Evolutionary conservation across 2,797 vertebrate genomes (phyloP).

Genomic region (Vireo griseus): DNA sequence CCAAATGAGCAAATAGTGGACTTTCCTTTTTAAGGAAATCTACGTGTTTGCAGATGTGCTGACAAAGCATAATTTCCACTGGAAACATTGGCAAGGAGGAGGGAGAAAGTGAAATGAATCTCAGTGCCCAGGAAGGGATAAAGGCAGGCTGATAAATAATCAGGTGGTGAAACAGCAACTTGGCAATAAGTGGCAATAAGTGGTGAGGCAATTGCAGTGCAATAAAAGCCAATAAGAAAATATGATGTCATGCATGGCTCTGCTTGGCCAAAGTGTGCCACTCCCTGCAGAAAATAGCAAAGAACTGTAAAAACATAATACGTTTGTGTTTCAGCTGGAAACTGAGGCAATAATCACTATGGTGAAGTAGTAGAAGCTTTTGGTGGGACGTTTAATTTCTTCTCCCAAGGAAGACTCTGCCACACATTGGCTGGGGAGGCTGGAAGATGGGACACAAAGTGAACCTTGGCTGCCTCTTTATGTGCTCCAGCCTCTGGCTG

Average conservation of each 20-base stretch:
- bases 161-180: background rate
- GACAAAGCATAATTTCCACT: background rate
- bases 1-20: background rate
- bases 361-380: background rate
- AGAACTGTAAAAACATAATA: background rate
- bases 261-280: background rate
- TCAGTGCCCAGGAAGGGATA: background rate
- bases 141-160: background rate
- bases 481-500: background rate
- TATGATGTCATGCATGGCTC: background rate
- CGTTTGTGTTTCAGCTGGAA: background rate
- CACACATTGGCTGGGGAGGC: accelerated
- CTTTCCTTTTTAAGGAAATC: background rate
- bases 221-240: background rate
- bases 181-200: background rate
- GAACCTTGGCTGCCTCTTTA: background rate
- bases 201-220: background rate
- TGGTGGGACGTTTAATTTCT: background rate
- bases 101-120: background rate
- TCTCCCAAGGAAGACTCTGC: background rate
- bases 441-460: background rate
- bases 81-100: background rate
- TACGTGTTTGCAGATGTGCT: background rate
- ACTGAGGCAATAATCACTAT: background rate
- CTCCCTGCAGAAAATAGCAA: background rate